These are phyloP conservation scores for Ochotona curzoniae DNA, from an alignment of 2,113 vertebrate species.

Conservation along the genomic window DNA sequence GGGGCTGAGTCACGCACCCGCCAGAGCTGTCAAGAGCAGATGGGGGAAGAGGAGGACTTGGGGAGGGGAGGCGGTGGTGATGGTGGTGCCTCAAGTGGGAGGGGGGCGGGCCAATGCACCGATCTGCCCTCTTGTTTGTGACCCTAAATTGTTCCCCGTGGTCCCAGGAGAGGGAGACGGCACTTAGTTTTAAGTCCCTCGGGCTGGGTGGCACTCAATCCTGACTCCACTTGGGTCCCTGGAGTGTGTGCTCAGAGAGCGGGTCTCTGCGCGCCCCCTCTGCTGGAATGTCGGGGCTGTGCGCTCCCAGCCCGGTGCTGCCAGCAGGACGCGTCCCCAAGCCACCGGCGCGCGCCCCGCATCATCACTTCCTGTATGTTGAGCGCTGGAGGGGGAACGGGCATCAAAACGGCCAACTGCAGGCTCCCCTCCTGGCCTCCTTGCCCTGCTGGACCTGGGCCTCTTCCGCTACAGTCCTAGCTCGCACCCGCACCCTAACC, in stretches of 20 bases:
- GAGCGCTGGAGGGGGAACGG: conserved; percentile 17
- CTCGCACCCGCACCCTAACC: not conserved
- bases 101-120: not conserved
- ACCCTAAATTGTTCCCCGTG: not conserved
- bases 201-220: not conserved
- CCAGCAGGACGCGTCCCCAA: not conserved
- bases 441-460: too few relatives aligned
- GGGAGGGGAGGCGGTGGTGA: not conserved
- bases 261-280: conserved; percentile 46
- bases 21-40: conserved; percentile 66
- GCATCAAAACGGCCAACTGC: conserved; percentile 52
- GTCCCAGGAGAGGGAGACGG: not conserved
- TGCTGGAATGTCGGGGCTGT: conserved; percentile 42
- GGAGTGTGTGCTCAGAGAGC: not conserved
- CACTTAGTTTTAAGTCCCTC: not conserved
- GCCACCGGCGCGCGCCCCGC: not conserved
- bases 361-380: conserved; percentile 66
- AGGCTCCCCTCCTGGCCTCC: not conserved
- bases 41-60: conserved; percentile 51
- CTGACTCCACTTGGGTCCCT: not conserved
- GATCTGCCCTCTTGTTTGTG: not conserved
- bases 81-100: not conserved
- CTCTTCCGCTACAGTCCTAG: too few relatives aligned
- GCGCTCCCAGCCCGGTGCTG: not conserved
- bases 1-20: conserved; percentile 71